A percentile compares a stretch with the other conserved stretches of the same genome.
Conservation (phyloP, 2,888 invertebrate genomes). For the Dendrolimus houi region DNA sequence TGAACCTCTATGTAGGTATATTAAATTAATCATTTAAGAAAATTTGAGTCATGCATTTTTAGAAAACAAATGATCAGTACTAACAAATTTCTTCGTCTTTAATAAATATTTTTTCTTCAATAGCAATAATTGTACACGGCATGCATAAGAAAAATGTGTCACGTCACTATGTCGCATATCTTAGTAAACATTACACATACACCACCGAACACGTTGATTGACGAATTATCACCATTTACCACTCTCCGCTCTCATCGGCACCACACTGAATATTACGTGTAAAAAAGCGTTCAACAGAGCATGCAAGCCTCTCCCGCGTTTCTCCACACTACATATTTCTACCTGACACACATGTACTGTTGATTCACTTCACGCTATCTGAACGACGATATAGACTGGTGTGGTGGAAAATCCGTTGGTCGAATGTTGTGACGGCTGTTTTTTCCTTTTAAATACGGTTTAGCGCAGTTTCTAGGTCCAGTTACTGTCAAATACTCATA, state of each 20-base stretch:
- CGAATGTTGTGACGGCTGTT: not conserved
- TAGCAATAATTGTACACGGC: no score
- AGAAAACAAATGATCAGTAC: no score
- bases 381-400: constrained; percentile 19
- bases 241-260: constrained; percentile 16
- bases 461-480: no score
- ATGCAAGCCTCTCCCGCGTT: constrained; percentile 58
- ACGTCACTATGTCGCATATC: no score
- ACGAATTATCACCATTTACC: constrained; percentile 7
- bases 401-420: not conserved
- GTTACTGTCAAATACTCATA: no score
- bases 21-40: no score
- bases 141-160: no score
- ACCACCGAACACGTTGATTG: constrained; percentile 3
- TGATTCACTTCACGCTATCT: constrained; percentile 56
- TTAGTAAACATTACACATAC: not conserved
- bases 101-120: no score
- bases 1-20: no score
- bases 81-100: no score
- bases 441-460: no score
- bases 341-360: constrained; percentile 58
- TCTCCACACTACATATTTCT: constrained; percentile 66
- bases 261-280: constrained; percentile 21
- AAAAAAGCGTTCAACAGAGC: constrained; percentile 56
- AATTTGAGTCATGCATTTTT: no score